Evolutionary conservation across 2,888 invertebrate genomes (phyloP).

Genomic region (Melinaea marsaeus): DNA sequence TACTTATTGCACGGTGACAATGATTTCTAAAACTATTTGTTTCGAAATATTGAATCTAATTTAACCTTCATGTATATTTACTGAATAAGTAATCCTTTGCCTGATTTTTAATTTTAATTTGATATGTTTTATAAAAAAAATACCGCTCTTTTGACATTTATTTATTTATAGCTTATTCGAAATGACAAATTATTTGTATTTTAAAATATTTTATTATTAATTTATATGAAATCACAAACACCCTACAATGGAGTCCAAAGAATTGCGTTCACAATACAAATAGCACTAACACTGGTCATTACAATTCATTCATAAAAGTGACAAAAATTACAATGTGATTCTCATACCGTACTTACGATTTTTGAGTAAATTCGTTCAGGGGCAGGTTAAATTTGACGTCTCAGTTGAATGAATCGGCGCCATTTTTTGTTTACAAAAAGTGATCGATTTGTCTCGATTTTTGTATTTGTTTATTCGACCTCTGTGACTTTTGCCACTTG

Average conservation of each 20-base stretch:
- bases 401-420: constrained; percentile 9
- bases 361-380: constrained; percentile 50
- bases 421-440: constrained; percentile 43
- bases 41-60: too few relatives aligned
- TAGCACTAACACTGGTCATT: constrained; percentile 67
- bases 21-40: neutral
- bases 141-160: too few relatives aligned
- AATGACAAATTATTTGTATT: too few relatives aligned
- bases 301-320: constrained; percentile 32
- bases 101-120: too few relatives aligned
- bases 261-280: constrained; percentile 59
- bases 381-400: constrained; percentile 50
- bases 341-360: constrained; percentile 53
- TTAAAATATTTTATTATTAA: too few relatives aligned
- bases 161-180: too few relatives aligned
- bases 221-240: constrained; percentile 10
- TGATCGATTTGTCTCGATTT: constrained; percentile 70
- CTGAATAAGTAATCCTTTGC: too few relatives aligned
- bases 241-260: constrained; percentile 40
- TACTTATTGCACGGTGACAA: constrained; percentile 24
- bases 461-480: constrained; percentile 62
- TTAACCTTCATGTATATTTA: too few relatives aligned
- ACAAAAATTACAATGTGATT: constrained; percentile 50
- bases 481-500: constrained; percentile 41
- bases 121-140: too few relatives aligned